Conservation (phyloP, 2,797 vertebrate genomes). For the Poeciliopsis gracilis region DNA sequence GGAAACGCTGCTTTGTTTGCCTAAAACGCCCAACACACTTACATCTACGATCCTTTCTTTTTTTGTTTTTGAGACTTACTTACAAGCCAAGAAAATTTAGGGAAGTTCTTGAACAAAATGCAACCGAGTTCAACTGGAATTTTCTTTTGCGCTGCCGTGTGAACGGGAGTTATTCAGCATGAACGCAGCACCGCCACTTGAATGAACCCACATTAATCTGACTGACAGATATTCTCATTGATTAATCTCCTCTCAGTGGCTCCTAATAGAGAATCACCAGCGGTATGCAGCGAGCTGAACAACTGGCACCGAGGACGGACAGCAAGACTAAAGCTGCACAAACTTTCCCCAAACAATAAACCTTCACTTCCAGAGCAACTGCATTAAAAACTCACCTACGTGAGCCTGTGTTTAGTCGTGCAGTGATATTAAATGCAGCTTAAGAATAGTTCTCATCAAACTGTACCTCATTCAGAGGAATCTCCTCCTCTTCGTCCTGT, state of each 20-base stretch:
- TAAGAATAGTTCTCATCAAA: not conserved
- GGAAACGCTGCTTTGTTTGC: not conserved
- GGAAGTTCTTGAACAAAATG: not conserved
- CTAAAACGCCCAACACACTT: not conserved
- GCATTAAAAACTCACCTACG: not conserved
- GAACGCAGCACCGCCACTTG: not conserved
- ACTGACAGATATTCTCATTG: not conserved
- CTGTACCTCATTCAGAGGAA: slow-evolving; percentile 86
- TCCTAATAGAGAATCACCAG: not conserved
- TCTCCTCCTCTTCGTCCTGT: slow-evolving; percentile 65
- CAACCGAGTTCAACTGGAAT: not conserved
- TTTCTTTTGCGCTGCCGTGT: not conserved
- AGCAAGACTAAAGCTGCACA: not conserved
- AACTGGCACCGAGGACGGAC: not conserved
- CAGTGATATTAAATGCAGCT: not conserved
- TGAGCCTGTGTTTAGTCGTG: too few relatives aligned
- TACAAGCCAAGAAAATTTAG: not conserved
- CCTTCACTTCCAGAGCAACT: not conserved
- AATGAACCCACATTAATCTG: not conserved
- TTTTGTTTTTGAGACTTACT: not conserved
- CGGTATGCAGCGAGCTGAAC: not conserved
- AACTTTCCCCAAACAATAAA: not conserved
- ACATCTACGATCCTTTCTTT: not conserved
- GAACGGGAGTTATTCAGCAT: not conserved
- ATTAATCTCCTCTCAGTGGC: not conserved